Base-by-base conservation (phyloP, 2,888 invertebrate genomes). In the Entomobrya proxima region DNA sequence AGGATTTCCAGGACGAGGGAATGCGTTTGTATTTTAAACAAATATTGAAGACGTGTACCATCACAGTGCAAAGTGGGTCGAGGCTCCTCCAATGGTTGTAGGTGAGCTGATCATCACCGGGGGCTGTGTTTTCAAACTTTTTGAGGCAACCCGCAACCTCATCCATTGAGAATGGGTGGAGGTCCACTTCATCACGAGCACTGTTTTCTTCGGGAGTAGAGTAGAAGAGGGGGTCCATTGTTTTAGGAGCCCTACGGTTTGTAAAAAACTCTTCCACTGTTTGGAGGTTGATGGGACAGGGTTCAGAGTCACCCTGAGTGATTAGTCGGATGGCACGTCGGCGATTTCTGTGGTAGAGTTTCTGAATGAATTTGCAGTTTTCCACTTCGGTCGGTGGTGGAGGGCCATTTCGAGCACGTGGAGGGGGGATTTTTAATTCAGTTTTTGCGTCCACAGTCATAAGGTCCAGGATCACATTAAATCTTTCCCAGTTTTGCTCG, bases 21-120 rank as follows among this genome's bases (percentile, higher is more conserved):
- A 89, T 85, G 0, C 52, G 74, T 7, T 78, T 50, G 24, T 76
- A 52, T 37, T 52, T 37, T 1, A 86, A 21, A 35, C 87, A 87
- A 2, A 74, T 55, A 47, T 86, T 87, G 76, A 77, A 74, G 7
- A 86, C 50, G 7, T 18, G 15, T 4, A 79, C 40, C 0, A 87
- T 69, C 1, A 79, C 18, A 21, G 18, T 24, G 0, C 85, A 77
- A 0, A 47, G 87, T 55, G 88, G 87, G 64, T 91, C 91, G 0
- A 21, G 30, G 5, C 67, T 52, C 7, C 86, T 24, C 64, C 89
- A 87, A 50, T 88, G 74, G 15, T 32, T 15, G 77, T 89, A 91
- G 15, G 50, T 67, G 52, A 91, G 11, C 27, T 77, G 67, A 79
- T 91, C 91, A 3, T 87, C 84, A 0, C 90, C 91, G 2, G 90